Evolutionary conservation across 2,888 invertebrate species (phyloP).

Genomic region (Caenorhabditis angaria): DNA sequence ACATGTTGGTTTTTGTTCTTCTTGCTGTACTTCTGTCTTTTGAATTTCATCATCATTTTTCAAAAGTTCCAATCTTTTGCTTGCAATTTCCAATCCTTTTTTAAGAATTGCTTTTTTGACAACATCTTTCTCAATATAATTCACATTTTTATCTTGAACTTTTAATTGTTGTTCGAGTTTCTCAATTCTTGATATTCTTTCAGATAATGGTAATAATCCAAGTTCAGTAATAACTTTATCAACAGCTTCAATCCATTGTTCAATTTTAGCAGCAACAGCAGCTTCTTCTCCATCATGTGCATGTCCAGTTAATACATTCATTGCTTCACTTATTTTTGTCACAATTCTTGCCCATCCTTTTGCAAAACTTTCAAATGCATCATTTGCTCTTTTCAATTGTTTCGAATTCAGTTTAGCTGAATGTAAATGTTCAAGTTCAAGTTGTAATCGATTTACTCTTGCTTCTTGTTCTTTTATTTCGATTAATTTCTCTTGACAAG

Average conservation of each 20-base stretch:
- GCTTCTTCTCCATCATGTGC: conserved; percentile 56
- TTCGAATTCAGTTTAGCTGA: conserved; percentile 51
- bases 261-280: conserved; percentile 51
- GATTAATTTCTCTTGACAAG: conserved; percentile 64
- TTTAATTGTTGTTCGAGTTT: conserved; percentile 59
- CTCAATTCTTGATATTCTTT: conserved; percentile 44
- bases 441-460: conserved; percentile 48
- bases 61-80: not conserved
- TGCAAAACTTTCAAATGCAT: conserved; percentile 67
- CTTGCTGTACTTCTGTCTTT: conserved; percentile 12
- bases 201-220: conserved; percentile 39
- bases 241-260: conserved; percentile 57
- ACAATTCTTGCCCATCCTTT: conserved; percentile 66
- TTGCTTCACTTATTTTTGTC: conserved; percentile 64
- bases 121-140: conserved; percentile 48
- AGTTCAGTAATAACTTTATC: conserved; percentile 57
- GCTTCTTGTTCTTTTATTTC: conserved; percentile 66
- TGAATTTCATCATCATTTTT: not conserved
- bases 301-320: conserved; percentile 60
- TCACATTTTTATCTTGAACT: conserved; percentile 51
- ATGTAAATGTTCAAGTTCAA: conserved; percentile 65
- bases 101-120: conserved; percentile 55
- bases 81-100: conserved; percentile 47
- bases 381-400: conserved; percentile 65
- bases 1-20: not conserved